Conservation (phyloP, 1,140 invertebrate genomes). For the Antheraea mylitta region DNA sequence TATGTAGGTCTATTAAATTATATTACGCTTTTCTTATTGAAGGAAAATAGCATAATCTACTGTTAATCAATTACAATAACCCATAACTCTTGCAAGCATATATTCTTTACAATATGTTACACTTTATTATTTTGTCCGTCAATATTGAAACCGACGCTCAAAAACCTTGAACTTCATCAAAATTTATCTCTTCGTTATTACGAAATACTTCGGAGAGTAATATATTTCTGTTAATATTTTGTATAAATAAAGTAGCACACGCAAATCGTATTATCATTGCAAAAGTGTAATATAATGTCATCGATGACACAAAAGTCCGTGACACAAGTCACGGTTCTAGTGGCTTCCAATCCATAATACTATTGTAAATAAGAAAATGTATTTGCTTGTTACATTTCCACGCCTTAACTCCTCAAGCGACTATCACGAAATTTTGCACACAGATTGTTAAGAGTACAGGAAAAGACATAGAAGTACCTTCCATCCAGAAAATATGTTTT, state of each 20-base stretch:
- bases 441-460: no score
- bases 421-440: no score
- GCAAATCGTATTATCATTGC: not conserved
- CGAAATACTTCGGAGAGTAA: not conserved
- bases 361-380: no score
- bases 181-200: not conserved
- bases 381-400: no score
- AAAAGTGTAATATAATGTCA: not conserved
- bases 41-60: no score
- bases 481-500: no score
- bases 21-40: no score
- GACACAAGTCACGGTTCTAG: constrained; percentile 10
- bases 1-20: no score
- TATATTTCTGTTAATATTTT: not conserved
- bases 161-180: not conserved
- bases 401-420: no score
- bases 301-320: not conserved
- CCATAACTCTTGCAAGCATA: no score
- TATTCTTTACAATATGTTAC: no score
- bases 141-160: not conserved
- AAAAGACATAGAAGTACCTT: no score
- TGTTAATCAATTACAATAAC: not conserved
- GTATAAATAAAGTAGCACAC: not conserved
- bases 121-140: not conserved
- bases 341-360: not conserved